Evolutionary conservation across 2,113 vertebrate species (phyloP), one percentile per base, ranked within the genome.

Genomic region (Tetrax tetrax): DNA sequence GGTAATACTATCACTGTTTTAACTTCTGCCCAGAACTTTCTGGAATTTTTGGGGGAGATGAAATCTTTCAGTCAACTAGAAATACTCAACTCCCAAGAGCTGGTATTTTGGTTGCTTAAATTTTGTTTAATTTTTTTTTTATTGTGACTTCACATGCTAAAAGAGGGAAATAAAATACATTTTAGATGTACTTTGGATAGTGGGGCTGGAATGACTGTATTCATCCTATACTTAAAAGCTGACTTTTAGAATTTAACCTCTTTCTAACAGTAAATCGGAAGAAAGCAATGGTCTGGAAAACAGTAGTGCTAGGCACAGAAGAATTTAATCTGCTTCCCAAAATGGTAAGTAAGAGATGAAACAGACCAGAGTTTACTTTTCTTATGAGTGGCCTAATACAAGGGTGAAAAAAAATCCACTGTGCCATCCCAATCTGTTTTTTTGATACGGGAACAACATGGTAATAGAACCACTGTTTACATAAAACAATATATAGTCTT

Each of bases 241-340:
- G 16, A 29, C 8, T 41, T 91, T 76, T 69, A 53, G 18, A 80
- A 47, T 88, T 57, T 50, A 74, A n/a, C 7, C 12, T 83, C 89
- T 96, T 72, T 64, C 29, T 61, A 77, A 8, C 3, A 98, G 98
- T 69, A 98, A 98, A 93, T 95, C 97, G 24, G 98, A 98, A 48
- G 98, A 98, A 10, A 91, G 69, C 59, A 84, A 92, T 33, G 88
- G 93, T 45, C 23, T 83, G n/a, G 92, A 97, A 92, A 89, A 59
- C 21, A 96, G 79, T 70, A 87, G 47, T 12, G 77, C 96, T 38
- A 93, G 95, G 33, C 95, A 97, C 23, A 96, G 96, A 80, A 98
- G 80, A 84, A 87, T 6, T 72, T 98, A 97, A 97, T 76, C 94
- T 28, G 9, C 6, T 91, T 92, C n/a, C 24, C n/a, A 22, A 66